Conservation (phyloP, 2,113 vertebrate genomes). For the Raja brachyura region DNA sequence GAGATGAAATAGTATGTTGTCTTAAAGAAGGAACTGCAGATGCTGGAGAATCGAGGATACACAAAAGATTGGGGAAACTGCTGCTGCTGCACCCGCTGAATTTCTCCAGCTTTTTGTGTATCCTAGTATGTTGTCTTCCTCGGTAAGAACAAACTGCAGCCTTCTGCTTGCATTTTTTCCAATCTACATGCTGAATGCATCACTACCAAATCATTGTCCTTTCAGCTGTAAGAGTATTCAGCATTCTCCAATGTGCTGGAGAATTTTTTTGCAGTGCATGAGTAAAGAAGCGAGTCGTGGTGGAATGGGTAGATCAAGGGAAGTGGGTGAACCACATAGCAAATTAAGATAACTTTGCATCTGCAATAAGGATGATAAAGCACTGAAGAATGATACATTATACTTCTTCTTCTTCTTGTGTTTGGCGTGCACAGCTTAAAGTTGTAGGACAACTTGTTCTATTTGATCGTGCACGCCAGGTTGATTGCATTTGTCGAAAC, state of each 20-base stretch:
- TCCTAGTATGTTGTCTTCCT: background rate
- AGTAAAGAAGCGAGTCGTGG: background rate
- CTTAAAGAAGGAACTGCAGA: too few species aligned
- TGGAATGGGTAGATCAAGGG: background rate
- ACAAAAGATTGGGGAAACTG: too few species aligned
- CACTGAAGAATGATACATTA: background rate
- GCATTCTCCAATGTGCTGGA: background rate
- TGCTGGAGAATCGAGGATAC: too few species aligned
- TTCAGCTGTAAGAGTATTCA: background rate
- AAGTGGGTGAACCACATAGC: background rate
- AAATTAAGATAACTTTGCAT: background rate
- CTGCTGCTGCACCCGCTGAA: too few species aligned
- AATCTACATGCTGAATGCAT: background rate
- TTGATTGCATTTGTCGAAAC: too few species aligned
- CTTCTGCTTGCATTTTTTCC: background rate
- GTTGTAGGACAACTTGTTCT: too few species aligned
- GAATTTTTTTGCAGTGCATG: background rate
- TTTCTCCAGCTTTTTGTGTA: too few species aligned
- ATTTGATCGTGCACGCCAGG: too few species aligned
- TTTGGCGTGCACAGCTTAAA: too few species aligned
- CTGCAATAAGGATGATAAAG: background rate
- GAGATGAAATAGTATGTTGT: background rate
- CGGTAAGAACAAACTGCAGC: background rate
- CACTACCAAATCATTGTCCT: background rate
- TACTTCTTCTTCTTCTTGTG: too few species aligned